These are phyloP conservation scores for Wiebesia pumilae DNA, from an alignment of 1,140 invertebrate species.

Conservation along the genomic window DNA sequence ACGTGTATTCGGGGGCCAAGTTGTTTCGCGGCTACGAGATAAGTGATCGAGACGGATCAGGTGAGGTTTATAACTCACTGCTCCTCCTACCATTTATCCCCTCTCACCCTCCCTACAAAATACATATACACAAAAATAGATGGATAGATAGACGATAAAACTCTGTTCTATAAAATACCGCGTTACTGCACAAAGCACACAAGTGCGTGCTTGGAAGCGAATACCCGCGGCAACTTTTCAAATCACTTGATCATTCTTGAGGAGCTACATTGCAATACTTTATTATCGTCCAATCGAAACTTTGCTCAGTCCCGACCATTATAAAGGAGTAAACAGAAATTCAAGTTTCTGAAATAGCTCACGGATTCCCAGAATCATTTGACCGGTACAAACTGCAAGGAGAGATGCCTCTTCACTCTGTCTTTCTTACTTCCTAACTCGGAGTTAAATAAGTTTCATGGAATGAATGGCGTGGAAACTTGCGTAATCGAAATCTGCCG, in stretches of 20 bases:
- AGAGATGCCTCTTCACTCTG: neutral
- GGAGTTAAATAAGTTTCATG: conserved; percentile 51
- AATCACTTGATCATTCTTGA: conserved; percentile 47
- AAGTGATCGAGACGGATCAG: conserved; percentile 42
- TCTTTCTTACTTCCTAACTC: neutral
- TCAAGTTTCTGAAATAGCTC: conserved; percentile 34
- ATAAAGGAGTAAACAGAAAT: conserved; percentile 43
- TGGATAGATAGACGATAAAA: neutral
- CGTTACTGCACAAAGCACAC: conserved; percentile 14
- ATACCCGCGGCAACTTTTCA: conserved; percentile 11
- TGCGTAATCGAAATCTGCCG: conserved; percentile 51
- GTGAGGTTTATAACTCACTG: conserved; percentile 41
- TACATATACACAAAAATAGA: neutral
- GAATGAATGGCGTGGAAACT: conserved; percentile 46
- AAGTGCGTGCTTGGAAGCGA: neutral
- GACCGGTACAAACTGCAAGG: conserved; percentile 17
- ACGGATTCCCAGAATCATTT: conserved; percentile 44
- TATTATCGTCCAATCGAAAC: conserved; percentile 50
- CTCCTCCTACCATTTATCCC: neutral
- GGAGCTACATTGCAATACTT: neutral
- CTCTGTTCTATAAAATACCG: neutral
- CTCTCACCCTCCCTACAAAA: too few relatives aligned
- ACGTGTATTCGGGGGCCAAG: neutral
- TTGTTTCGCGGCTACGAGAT: conserved; percentile 3
- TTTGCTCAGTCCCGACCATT: neutral